phyloP scores from a whole-genome alignment of 2,797 vertebrate species.

The Sebastes itinus region DNA sequence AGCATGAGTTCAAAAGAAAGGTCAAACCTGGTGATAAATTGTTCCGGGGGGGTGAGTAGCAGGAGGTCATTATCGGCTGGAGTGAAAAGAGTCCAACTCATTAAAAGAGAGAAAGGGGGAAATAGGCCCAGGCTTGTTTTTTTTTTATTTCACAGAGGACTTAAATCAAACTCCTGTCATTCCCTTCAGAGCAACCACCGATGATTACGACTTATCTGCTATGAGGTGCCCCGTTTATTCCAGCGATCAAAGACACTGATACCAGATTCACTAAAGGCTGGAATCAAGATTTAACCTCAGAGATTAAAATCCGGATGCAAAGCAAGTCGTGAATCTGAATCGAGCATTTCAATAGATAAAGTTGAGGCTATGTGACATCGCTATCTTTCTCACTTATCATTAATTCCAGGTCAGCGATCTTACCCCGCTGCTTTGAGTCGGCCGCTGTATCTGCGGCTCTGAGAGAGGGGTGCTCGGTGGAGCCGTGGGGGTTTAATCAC shows the following conservation, averaged over 20 bases:
- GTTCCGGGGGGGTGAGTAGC: slow-evolving; percentile 58
- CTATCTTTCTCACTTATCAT: slow-evolving; percentile 74
- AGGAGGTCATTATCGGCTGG: slow-evolving; percentile 58
- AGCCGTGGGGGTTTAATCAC: slow-evolving; percentile 77
- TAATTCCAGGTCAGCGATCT: slow-evolving; percentile 81
- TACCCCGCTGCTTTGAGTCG: slow-evolving; percentile 53
- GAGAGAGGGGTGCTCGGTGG: slow-evolving; percentile 43
- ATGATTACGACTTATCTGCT: slow-evolving; percentile 33
- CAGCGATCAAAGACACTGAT: slow-evolving; percentile 46
- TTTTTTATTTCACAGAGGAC: slow-evolving; percentile 30
- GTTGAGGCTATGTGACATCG: slow-evolving; percentile 71
- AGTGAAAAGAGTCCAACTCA: slow-evolving; percentile 50
- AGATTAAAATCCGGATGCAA: slow-evolving; percentile 39
- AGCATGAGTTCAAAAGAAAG: slow-evolving; percentile 76
- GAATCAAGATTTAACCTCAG: slow-evolving; percentile 45
- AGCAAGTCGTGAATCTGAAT: slow-evolving; percentile 59
- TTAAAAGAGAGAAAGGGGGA: slow-evolving; percentile 18
- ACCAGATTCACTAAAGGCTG: slow-evolving; percentile 49
- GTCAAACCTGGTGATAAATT: slow-evolving; percentile 67
- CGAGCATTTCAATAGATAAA: slow-evolving; percentile 61
- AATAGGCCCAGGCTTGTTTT: slow-evolving; percentile 36
- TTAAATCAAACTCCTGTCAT: slow-evolving; percentile 38
- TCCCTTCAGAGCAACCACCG: slow-evolving; percentile 33
- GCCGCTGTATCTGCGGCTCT: slow-evolving; percentile 54
- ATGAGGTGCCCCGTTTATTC: slow-evolving; percentile 36